Evolutionary conservation across 2,888 invertebrate species (phyloP).

Genomic region (Cataglyphis cursor): DNA sequence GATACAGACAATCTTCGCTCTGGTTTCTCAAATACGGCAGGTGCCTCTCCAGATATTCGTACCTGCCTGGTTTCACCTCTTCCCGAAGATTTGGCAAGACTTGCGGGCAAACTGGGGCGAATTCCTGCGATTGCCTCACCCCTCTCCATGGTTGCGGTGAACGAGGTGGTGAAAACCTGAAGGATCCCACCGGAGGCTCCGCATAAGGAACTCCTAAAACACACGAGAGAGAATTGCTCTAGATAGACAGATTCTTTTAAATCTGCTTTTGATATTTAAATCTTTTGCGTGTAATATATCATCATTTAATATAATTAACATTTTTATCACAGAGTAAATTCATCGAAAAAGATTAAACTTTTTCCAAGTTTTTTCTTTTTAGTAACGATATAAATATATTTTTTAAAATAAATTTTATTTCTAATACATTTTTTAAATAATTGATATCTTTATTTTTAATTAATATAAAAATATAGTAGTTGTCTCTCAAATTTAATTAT

Average conservation of each 20-base stretch:
- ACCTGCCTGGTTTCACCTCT: conserved; percentile 89
- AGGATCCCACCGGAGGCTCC: conserved; percentile 91
- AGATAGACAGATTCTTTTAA: neutral
- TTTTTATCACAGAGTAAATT: neutral
- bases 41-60: conserved; percentile 91
- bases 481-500: neutral
- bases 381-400: neutral
- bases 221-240: neutral
- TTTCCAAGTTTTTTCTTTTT: neutral
- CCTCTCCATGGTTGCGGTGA: conserved; percentile 94
- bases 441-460: neutral
- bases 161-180: conserved; percentile 95
- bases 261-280: neutral
- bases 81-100: conserved; percentile 90
- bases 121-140: conserved; percentile 90
- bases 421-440: neutral
- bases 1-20: conserved; percentile 95
- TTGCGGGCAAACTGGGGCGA: conserved; percentile 96
- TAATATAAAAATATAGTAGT: neutral
- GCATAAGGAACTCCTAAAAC: conserved; percentile 92
- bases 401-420: neutral
- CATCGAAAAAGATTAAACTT: neutral
- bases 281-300: neutral
- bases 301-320: neutral
- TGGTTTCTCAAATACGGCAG: conserved; percentile 91